phyloP scores from a whole-genome alignment of 2,113 vertebrate species.

The Empidonax alnorum region DNA sequence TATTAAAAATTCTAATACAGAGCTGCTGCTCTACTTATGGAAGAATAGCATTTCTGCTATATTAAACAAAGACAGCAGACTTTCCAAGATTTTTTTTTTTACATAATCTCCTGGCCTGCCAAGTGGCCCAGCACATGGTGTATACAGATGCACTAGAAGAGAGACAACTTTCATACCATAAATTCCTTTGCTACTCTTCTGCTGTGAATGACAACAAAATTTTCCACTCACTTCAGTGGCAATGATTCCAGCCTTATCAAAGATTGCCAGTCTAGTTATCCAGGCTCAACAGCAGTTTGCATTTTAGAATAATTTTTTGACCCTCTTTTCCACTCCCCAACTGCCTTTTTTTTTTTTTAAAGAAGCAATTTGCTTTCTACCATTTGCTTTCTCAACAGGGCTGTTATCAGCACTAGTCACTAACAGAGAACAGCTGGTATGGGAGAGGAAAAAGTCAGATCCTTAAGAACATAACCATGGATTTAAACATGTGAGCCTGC shows the following conservation, averaged over 20 bases:
- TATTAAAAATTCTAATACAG: conserved; percentile 21
- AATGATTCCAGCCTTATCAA: not conserved
- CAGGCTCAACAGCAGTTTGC: not conserved
- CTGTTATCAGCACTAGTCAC: not conserved
- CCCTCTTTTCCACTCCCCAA: not conserved
- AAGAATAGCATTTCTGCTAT: conserved; percentile 53
- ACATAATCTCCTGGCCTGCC: conserved; percentile 61
- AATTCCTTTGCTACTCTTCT: conserved; percentile 63
- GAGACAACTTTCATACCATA: conserved; percentile 65
- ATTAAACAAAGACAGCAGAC: conserved; percentile 55
- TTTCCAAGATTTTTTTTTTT: conserved; percentile 26
- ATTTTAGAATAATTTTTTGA: not conserved
- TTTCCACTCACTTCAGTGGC: conserved; percentile 46
- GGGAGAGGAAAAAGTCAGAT: not conserved
- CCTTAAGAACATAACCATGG: not conserved
- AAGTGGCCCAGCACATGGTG: conserved; percentile 69
- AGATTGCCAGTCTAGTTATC: conserved; percentile 11
- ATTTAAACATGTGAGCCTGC: not conserved
- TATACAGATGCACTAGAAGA: conserved; percentile 58
- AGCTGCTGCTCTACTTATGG: conserved; percentile 44
- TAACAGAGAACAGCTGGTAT: conserved; percentile 50
- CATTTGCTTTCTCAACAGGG: conserved; percentile 48
- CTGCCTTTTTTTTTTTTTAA: not conserved
- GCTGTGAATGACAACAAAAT: conserved; percentile 47
- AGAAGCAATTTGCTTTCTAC: conserved; percentile 39